Evolutionary conservation across 2,113 vertebrate genomes (phyloP), one percentile per base, ranked within the genome.

Genomic region (Ariopsis seemanni): DNA sequence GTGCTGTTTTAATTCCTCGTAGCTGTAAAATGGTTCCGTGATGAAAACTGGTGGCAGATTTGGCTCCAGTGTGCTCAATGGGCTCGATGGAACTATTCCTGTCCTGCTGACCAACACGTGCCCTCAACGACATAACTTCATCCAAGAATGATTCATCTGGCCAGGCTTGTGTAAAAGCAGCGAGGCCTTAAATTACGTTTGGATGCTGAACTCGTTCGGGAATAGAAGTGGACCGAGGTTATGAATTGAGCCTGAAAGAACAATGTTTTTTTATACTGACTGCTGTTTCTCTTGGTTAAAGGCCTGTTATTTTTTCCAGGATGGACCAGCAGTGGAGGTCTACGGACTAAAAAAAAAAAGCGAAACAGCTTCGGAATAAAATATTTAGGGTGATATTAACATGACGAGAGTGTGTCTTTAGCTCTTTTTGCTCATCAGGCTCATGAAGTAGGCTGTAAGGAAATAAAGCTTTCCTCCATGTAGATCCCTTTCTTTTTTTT

Each of bases 111-210:
- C 84, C 83, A 88, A 50, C 50, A 63, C 60, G 25, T 77, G 82
- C 83, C 69, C 89, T 57, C 52, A 27, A 17, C 27, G 67, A 84
- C 77, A 81, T n/a, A 78, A 67, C 62, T 62, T 20, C 22, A 42
- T 67, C 58, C 60, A 57, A 55, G 82, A 84, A 78, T 72, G 82
- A 34, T 79, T 77, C 85, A 84, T 87, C 67, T 27, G 82, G 52
- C 69, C 50, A 50, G 18, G 77, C 57, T 77, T 60, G 72, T 42
- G 34, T 62, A 71, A 86, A 62, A 34, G 74, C 85, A 67, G 27
- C 74, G n/a, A 81, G 74, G 82, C 83, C 82, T 89, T 78, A 84
- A 86, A 89, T 86, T 89, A 89, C 7, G 57, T 62, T 84, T 87
- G 78, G 82, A 85, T 30, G 22, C 42, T 4, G 63, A 5, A 58